phyloP scores from a whole-genome alignment of 53 echinoderm and acorn worm species.

The Echinarachnius parma region DNA sequence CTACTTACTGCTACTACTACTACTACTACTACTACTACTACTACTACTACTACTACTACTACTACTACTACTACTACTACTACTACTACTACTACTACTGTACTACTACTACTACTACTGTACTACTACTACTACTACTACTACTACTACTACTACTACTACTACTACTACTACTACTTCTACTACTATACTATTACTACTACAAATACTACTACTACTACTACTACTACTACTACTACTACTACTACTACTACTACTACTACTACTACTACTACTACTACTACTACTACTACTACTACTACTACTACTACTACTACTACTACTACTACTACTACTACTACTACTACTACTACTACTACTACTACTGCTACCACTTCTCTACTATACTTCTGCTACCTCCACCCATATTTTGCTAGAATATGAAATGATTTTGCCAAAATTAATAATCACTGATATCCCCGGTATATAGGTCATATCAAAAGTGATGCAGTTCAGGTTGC shows the following conservation, averaged over 20 bases:
- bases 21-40: too few relatives aligned
- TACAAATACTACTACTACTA: slow-evolving; percentile 2
- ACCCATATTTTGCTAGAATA: too few relatives aligned
- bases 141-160: slow-evolving; percentile 8
- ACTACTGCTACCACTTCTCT: too few relatives aligned
- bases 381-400: too few relatives aligned
- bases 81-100: background rate
- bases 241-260: slow-evolving; percentile 9
- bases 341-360: too few relatives aligned
- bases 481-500: too few relatives aligned
- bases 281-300: slow-evolving; percentile 3
- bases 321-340: background rate
- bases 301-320: slow-evolving; percentile 8
- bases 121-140: slow-evolving; percentile 11
- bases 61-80: too few relatives aligned
- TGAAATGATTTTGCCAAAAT: too few relatives aligned
- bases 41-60: too few relatives aligned
- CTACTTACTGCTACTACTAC: too few relatives aligned
- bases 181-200: background rate
- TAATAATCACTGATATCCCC: too few relatives aligned
- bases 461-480: too few relatives aligned
- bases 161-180: slow-evolving; percentile 2
- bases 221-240: slow-evolving; percentile 1
- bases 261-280: slow-evolving; percentile 3
- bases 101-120: slow-evolving; percentile 9